A percentile compares a stretch with the other conserved stretches of the same genome.
phyloP scores from a whole-genome alignment of 2,797 vertebrate genomes.

The Ceyx erithaca region DNA sequence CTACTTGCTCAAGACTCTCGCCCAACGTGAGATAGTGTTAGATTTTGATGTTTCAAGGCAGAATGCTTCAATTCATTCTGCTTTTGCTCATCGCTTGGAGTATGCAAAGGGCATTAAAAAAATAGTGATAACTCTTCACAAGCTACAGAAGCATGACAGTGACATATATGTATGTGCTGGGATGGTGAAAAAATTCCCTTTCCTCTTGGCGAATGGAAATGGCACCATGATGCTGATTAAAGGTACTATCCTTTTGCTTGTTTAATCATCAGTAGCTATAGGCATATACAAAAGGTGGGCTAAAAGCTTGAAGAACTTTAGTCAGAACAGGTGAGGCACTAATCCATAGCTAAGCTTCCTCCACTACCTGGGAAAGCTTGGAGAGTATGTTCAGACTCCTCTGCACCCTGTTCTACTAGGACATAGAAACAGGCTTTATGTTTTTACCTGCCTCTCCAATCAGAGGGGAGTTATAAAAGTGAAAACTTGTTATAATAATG shows the following conservation, averaged over 20 bases:
- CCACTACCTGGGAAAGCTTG: neutral
- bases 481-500: neutral
- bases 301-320: neutral
- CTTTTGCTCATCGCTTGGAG: neutral
- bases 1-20: neutral
- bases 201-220: rapidly evolving
- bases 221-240: conserved; percentile 48
- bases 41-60: neutral
- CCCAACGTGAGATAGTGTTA: neutral
- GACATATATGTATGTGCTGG: conserved; percentile 19
- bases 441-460: neutral
- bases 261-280: neutral
- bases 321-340: neutral
- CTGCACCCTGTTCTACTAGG: neutral
- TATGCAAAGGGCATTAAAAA: neutral
- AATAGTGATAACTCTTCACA: neutral
- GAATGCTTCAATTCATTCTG: rapidly evolving
- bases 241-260: neutral
- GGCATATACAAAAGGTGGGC: neutral
- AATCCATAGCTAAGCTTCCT: neutral
- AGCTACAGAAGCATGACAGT: neutral
- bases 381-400: neutral
- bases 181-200: rapidly evolving
- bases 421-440: neutral
- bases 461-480: neutral